phyloP scores from a whole-genome alignment of 2,888 invertebrate species.

The Tetranychus truncatus region DNA sequence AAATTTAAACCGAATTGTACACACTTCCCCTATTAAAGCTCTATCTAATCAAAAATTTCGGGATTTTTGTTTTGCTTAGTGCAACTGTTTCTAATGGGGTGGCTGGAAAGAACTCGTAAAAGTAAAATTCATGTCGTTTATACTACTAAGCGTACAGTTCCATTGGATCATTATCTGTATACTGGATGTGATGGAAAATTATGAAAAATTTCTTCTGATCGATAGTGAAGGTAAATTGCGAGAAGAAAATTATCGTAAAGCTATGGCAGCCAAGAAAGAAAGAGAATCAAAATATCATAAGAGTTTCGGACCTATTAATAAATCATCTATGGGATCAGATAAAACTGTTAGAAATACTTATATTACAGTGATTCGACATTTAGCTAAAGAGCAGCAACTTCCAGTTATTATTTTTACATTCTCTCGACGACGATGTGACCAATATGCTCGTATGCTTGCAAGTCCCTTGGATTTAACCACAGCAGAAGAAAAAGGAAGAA shows the following conservation, averaged over 20 bases:
- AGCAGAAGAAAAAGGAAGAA: slow-evolving; percentile 60
- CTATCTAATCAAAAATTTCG: slow-evolving; percentile 96
- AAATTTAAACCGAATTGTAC: slow-evolving; percentile 47
- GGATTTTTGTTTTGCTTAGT: slow-evolving; percentile 85
- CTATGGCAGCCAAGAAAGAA: slow-evolving; percentile 35
- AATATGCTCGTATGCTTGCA: slow-evolving; percentile 43
- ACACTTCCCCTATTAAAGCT: slow-evolving; percentile 97
- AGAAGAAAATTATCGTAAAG: slow-evolving; percentile 41
- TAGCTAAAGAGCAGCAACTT: slow-evolving; percentile 48
- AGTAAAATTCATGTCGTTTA: slow-evolving; percentile 76
- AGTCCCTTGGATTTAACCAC: slow-evolving; percentile 55
- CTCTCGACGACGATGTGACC: slow-evolving; percentile 60
- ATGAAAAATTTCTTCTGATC: slow-evolving; percentile 58
- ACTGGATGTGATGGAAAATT: slow-evolving; percentile 50
- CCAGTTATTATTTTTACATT: slow-evolving; percentile 56
- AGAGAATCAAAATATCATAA: slow-evolving; percentile 17
- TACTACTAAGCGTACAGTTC: slow-evolving; percentile 80
- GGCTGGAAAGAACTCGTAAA: slow-evolving; percentile 40
- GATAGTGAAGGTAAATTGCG: slow-evolving; percentile 56
- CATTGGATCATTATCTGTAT: slow-evolving; percentile 80
- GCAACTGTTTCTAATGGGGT: slow-evolving; percentile 84
- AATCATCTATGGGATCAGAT: slow-evolving; percentile 47
- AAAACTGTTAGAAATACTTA: slow-evolving; percentile 46
- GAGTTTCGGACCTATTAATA: neutral
- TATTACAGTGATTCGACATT: slow-evolving; percentile 60